Percentiles rank a stretch among this genome's conserved stretches.
phyloP scores from a whole-genome alignment of 2,888 invertebrate genomes.

The Hypomecis atomaria region DNA sequence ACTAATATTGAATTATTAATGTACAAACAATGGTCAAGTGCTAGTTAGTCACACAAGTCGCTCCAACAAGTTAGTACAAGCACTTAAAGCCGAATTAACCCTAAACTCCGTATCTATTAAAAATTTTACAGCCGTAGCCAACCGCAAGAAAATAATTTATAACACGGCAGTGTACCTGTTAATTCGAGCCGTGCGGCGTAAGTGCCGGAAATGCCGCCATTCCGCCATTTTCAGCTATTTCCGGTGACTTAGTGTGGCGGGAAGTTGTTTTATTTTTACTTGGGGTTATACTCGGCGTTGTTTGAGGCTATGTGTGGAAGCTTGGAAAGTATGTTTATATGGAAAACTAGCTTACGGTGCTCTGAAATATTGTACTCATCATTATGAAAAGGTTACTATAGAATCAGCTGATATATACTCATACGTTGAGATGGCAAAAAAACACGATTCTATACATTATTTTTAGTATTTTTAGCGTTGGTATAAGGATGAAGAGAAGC shows the following conservation, averaged over 20 bases:
- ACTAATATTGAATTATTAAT: too few species aligned
- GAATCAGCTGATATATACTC: too few species aligned
- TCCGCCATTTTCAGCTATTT: conserved; percentile 59
- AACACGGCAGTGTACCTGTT: conserved; percentile 39
- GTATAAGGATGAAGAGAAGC: too few species aligned
- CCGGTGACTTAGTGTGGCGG: conserved; percentile 53
- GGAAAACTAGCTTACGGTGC: too few species aligned
- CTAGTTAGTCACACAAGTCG: too few species aligned
- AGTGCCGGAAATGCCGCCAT: conserved; percentile 55
- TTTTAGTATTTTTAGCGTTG: too few species aligned
- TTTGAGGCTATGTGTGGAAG: background rate
- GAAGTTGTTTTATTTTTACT: conserved; percentile 47
- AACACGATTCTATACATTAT: too few species aligned
- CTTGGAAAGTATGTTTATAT: too few species aligned
- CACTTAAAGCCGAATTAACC: conserved; percentile 23
- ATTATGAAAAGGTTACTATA: too few species aligned
- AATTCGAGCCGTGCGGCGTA: conserved; percentile 42
- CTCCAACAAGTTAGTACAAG: background rate
- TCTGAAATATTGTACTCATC: too few species aligned
- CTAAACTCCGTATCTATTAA: conserved; percentile 23
- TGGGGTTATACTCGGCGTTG: conserved; percentile 27
- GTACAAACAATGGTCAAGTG: too few species aligned
- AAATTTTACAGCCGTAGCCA: conserved; percentile 24
- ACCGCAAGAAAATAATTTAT: conserved; percentile 43
- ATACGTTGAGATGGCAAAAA: too few species aligned